phyloP scores from a whole-genome alignment of 2,113 vertebrate genomes.

The Indri indri region DNA sequence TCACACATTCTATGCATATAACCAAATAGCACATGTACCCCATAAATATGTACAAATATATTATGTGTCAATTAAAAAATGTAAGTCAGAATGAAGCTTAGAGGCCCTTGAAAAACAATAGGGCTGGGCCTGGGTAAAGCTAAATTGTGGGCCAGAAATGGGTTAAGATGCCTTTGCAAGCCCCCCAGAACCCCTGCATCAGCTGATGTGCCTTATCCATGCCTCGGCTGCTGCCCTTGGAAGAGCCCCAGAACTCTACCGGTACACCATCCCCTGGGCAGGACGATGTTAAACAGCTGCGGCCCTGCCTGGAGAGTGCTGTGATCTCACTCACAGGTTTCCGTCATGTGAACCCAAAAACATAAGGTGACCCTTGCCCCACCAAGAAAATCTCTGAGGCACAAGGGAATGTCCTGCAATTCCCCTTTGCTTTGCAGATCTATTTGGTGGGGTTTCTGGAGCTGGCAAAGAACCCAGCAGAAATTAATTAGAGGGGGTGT shows the following conservation, averaged over 20 bases:
- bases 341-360: background rate
- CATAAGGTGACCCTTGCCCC: background rate
- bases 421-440: background rate
- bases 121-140: background rate
- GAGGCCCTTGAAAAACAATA: background rate
- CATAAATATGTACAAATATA: background rate
- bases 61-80: background rate
- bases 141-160: background rate
- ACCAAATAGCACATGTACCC: background rate
- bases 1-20: background rate
- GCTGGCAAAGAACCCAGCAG: background rate
- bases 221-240: background rate
- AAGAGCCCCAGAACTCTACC: background rate
- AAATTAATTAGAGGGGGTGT: background rate
- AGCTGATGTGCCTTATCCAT: background rate
- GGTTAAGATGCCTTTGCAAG: background rate
- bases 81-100: background rate
- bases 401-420: background rate
- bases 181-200: background rate
- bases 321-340: background rate
- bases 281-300: background rate
- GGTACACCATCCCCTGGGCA: background rate
- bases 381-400: background rate
- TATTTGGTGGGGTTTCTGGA: background rate
- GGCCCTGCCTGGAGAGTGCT: rapidly evolving